Base-by-base conservation (phyloP, 2,113 vertebrate genomes). In the Paraplagusia blochii region DNA sequence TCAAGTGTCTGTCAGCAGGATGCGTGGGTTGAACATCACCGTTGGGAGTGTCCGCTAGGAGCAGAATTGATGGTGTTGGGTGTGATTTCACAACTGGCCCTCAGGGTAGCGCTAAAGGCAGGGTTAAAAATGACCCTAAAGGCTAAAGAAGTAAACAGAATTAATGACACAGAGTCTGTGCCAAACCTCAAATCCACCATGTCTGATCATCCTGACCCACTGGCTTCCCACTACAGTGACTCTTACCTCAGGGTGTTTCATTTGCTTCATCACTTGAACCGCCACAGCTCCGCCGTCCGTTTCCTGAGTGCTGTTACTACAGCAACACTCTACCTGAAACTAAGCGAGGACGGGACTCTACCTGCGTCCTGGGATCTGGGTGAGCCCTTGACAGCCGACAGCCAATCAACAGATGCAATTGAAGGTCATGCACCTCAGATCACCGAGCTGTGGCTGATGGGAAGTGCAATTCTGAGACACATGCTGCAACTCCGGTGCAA, bases 401-500 rank as follows among this genome's bases (percentile, higher is more conserved):
- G 50, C 61, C 77, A 66, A 53, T 69, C 34, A 8, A 7, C 44
- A 52, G 48, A 66, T 0, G 10, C 58, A 35, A 53, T 61, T 42
- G 68, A 17, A 57, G 64, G 14, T 0, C 8, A 10, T 0, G 1
- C 38, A 15, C 68, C 46, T 0, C 59, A 74, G 72, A 75, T 58
- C 58, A 57, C 79, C 3, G 88, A 90, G 64, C 58, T 84, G 70
- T 82, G 71, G 66, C 29, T 85, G 17, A 63, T 95, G 80, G 95
- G 93, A 82, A 89, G 90, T 76, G 90, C 89, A 0, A 89, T 92
- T 83, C 85, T 99, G 72, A 93, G 90, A 44, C 97, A 98, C 19
- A 1, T 95, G 70, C 68, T 98, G 57, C 96, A 99, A 81, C 90
- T 99, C 8, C 89, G 90, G 4, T 97, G 94, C 57, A 98, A 99